Percentiles rank a stretch among this genome's conserved stretches.
phyloP scores from a whole-genome alignment of 2,888 invertebrate genomes.

The Bugulina stolonifera region DNA sequence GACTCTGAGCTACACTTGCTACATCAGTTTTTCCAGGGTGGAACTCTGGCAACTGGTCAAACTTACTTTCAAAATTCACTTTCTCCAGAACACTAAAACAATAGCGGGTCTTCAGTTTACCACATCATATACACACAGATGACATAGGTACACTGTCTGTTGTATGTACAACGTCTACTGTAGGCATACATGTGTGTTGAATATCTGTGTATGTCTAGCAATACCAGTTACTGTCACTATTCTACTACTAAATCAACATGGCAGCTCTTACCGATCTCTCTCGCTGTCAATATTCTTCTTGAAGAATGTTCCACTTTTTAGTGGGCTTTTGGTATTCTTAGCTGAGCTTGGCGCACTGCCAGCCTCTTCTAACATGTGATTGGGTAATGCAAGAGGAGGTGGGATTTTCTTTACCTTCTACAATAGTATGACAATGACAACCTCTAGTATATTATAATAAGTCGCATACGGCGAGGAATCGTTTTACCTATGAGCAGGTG shows the following conservation, averaged over 20 bases:
- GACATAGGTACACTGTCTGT: too few species aligned
- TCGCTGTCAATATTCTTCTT: conserved; percentile 85
- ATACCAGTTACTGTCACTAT: too few species aligned
- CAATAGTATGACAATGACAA: too few species aligned
- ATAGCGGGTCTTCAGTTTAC: neutral
- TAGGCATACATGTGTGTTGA: too few species aligned
- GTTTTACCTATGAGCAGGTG: too few species aligned
- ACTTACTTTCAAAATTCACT: conserved; percentile 92
- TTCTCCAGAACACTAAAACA: conserved; percentile 75
- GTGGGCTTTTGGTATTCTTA: conserved; percentile 40
- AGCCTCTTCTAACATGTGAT: conserved; percentile 30
- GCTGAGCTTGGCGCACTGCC: conserved; percentile 31
- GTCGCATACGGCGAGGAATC: too few species aligned
- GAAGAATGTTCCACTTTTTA: conserved; percentile 58
- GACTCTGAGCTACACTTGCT: neutral
- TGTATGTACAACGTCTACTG: too few species aligned
- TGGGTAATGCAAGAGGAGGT: conserved; percentile 43
- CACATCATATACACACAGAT: too few species aligned
- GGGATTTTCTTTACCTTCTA: conserved; percentile 34
- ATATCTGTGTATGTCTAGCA: too few species aligned
- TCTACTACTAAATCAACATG: too few species aligned
- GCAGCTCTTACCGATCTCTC: conserved; percentile 83
- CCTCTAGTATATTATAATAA: too few species aligned
- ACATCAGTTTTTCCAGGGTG: conserved; percentile 60
- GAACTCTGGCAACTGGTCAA: conserved; percentile 89